Conservation (phyloP, 2,888 invertebrate genomes). For the Zhuqinia jingwanae region DNA sequence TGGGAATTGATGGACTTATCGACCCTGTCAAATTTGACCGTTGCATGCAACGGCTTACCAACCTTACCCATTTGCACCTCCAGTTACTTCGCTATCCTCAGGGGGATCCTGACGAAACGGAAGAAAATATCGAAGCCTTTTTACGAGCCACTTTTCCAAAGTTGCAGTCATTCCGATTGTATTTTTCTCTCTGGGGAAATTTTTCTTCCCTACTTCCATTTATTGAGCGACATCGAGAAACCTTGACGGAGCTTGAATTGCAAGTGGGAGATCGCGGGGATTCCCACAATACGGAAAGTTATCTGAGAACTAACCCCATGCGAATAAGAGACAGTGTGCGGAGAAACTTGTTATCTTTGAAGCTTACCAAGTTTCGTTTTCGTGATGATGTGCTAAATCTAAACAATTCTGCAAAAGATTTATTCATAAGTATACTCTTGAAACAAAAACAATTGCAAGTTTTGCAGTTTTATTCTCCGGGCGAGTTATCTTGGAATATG, state of each 20-base stretch:
- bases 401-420: constrained; percentile 64
- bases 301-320: constrained; percentile 59
- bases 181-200: constrained; percentile 76
- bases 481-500: constrained; percentile 68
- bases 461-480: constrained; percentile 76
- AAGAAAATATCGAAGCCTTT: constrained; percentile 72
- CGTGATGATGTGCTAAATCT: constrained; percentile 77
- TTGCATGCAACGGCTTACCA: constrained; percentile 44
- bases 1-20: constrained; percentile 71
- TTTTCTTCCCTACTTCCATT: constrained; percentile 71
- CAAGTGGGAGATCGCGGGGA: constrained; percentile 77
- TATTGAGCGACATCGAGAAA: constrained; percentile 70
- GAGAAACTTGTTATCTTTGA: constrained; percentile 36
- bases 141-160: constrained; percentile 66
- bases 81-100: constrained; percentile 75
- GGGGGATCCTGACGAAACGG: constrained; percentile 68
- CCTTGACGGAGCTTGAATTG: constrained; percentile 72
- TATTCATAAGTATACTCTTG: constrained; percentile 68
- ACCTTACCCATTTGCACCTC: constrained; percentile 71
- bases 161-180: constrained; percentile 73
- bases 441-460: constrained; percentile 69
- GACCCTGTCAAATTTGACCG: constrained; percentile 34
- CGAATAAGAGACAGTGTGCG: constrained; percentile 17
- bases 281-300: constrained; percentile 69
- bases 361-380: constrained; percentile 70